phyloP scores from a whole-genome alignment of 2,113 vertebrate species.

The Saccopteryx leptura region DNA sequence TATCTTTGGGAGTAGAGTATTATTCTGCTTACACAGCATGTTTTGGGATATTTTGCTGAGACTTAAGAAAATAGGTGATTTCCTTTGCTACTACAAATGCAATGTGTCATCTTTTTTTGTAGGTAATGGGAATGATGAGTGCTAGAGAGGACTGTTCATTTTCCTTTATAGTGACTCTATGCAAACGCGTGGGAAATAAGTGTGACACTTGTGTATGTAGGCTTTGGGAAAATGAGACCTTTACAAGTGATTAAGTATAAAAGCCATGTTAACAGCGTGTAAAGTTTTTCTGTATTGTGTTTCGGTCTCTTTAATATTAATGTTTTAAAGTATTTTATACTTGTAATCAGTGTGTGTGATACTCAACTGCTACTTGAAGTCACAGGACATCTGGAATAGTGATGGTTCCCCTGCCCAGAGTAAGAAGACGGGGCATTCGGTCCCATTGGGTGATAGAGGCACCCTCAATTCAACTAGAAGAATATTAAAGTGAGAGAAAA shows the following conservation, averaged over 20 bases:
- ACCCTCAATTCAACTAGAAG: not conserved
- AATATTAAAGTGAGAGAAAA: not conserved
- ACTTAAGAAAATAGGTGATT: constrained; percentile 8
- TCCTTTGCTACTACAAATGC: constrained; percentile 19
- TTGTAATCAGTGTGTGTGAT: not conserved
- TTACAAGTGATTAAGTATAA: constrained; percentile 20
- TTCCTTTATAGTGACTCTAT: constrained; percentile 6
- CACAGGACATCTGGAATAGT: not conserved
- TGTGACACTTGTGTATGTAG: not conserved
- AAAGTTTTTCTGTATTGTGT: constrained; percentile 32
- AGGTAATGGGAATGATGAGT: not conserved
- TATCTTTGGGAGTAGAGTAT: not conserved
- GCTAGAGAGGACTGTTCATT: not conserved
- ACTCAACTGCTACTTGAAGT: not conserved
- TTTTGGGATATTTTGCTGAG: constrained; percentile 45
- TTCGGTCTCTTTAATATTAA: constrained; percentile 16
- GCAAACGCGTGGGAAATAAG: not conserved
- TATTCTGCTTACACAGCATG: not conserved
- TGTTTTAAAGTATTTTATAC: not conserved
- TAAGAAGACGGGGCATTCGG: not conserved
- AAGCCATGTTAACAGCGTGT: not conserved
- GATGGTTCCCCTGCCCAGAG: not conserved
- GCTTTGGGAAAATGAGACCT: constrained; percentile 26
- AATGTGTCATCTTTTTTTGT: not conserved
- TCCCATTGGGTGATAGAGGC: not conserved